phyloP scores from a whole-genome alignment of 2,797 vertebrate genomes.

The Margarornis squamiger region DNA sequence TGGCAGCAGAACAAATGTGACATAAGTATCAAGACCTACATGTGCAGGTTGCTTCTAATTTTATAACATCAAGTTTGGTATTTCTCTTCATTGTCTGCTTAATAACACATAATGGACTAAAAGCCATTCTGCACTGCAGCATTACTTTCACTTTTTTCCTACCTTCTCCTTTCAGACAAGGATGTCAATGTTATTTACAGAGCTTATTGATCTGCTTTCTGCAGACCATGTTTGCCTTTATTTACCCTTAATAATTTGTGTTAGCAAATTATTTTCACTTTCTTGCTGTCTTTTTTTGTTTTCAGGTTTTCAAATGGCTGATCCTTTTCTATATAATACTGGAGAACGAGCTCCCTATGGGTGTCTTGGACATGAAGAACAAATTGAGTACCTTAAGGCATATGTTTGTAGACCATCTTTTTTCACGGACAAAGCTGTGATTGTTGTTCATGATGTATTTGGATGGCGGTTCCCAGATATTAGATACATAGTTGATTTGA shows the following conservation, averaged over 20 bases:
- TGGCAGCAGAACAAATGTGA: not conserved
- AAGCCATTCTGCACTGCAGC: not conserved
- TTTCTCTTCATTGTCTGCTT: not conserved
- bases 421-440: constrained; percentile 83
- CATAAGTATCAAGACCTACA: not conserved
- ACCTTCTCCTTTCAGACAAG: not conserved
- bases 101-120: not conserved
- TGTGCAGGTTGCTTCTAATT: not conserved
- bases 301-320: constrained; percentile 80
- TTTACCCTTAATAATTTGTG: not conserved
- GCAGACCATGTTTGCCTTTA: not conserved
- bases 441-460: constrained; percentile 89
- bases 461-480: constrained; percentile 92
- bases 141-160: not conserved
- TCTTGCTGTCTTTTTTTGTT: not conserved
- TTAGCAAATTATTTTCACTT: not conserved
- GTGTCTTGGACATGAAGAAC: constrained; percentile 85
- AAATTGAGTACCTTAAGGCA: constrained; percentile 85
- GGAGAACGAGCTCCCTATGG: constrained; percentile 85
- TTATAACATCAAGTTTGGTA: not conserved
- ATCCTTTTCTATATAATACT: constrained; percentile 88
- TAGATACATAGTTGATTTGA: constrained; percentile 90
- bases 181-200: not conserved
- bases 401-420: constrained; percentile 82
- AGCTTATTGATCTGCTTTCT: not conserved